Evolutionary conservation across 2,888 invertebrate species (phyloP).

Genomic region (Rambutsinella grinnellia): DNA sequence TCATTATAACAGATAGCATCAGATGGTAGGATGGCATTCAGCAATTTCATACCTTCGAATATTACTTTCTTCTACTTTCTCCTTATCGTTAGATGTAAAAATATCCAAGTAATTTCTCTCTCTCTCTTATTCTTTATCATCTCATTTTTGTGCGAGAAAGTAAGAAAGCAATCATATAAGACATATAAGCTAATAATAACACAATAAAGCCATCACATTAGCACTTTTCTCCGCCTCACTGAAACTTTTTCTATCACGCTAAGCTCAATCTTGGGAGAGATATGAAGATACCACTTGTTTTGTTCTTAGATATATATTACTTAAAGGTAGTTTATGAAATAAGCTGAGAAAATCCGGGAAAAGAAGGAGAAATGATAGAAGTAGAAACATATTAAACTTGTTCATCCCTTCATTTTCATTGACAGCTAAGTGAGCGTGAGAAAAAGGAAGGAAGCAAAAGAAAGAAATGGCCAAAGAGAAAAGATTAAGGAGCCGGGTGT

Average conservation of each 20-base stretch:
- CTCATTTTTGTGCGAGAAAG: not conserved
- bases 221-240: conserved; percentile 11
- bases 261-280: too few species aligned
- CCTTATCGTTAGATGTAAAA: not conserved
- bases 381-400: conserved; percentile 20
- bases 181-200: conserved; percentile 40
- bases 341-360: not conserved
- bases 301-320: not conserved
- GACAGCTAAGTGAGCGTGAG: conserved; percentile 34
- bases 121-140: not conserved
- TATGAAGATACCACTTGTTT: not conserved
- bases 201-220: conserved; percentile 44
- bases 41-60: not conserved
- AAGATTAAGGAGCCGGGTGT: not conserved
- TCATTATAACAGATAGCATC: conserved; percentile 26
- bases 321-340: not conserved
- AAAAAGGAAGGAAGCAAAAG: conserved; percentile 16
- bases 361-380: conserved; percentile 1
- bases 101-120: not conserved
- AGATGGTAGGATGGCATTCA: too few species aligned
- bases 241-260: not conserved
- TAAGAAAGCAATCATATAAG: conserved; percentile 15
- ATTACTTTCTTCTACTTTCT: not conserved
- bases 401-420: conserved; percentile 31
- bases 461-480: conserved; percentile 1